Evolutionary conservation across 1,140 invertebrate species (phyloP).

Genomic region (Uloborus diversus): DNA sequence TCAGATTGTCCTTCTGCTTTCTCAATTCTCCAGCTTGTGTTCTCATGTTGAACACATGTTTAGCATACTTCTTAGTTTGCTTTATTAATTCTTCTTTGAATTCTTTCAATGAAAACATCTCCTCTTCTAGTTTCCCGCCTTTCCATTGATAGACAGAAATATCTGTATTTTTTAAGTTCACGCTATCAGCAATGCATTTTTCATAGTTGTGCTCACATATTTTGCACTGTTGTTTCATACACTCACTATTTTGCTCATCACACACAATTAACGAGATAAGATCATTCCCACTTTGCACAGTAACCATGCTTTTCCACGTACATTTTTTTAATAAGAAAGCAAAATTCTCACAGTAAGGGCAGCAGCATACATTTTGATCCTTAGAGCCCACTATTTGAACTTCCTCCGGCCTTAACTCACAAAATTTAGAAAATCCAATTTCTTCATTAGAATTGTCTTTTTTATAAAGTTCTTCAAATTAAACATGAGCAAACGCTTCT

Average conservation of each 20-base stretch:
- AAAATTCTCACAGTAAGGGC: constrained; percentile 13
- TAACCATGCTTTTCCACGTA: neutral
- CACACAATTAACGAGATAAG: neutral
- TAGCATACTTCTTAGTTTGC: neutral
- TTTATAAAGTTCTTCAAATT: neutral
- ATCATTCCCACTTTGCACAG: neutral
- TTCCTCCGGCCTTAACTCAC: neutral
- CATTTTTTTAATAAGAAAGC: neutral
- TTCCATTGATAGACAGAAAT: neutral
- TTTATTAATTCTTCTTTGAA: neutral
- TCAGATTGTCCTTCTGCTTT: neutral
- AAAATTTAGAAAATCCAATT: constrained; percentile 8
- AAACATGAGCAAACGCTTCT: neutral
- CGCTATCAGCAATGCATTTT: neutral
- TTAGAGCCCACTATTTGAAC: neutral
- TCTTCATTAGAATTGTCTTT: neutral
- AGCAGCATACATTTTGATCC: constrained; percentile 4
- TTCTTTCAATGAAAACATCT: neutral
- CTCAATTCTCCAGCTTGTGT: neutral
- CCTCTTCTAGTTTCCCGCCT: neutral
- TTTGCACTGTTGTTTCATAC: neutral
- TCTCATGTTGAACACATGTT: neutral
- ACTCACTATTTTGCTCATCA: neutral
- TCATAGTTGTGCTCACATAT: neutral
- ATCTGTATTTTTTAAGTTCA: neutral